Evolutionary conservation across 2,888 invertebrate genomes (phyloP), one percentile per base, ranked within the genome.

Genomic region (Balanococcus diminutus): DNA sequence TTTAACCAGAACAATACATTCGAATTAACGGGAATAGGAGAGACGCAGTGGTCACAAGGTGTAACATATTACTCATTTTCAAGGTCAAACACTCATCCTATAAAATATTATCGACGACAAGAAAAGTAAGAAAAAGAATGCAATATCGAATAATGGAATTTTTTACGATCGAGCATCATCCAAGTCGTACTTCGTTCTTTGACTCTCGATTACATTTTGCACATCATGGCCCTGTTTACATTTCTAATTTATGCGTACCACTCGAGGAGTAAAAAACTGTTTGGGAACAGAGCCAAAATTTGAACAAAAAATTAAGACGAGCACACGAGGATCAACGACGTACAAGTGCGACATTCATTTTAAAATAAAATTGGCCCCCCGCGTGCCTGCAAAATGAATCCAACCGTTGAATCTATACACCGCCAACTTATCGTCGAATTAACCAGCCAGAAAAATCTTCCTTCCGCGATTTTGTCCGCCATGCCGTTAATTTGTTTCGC

Each of bases 1-100:
- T 67, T 67, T 67, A 19, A 67, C 67, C 67, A 67, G 67, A 67
- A 67, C 67, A 67, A 67, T 67, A 28, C 67, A 67, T 67, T 28
- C 22, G 56, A 56, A 56, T 56, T 56, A 22, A 46, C 1, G 8
- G 22, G 22, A 22, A 14, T 25, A 61, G 61, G 16, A 16, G 28
- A 16, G 3, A 67, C 2, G 14, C 16, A 28, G 28, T 16, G 56
- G 56, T 22, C 22, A 56, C 56, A 56, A 56, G 56, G 22, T 56
- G 56, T 56, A 56, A 56, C 56, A 56, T 56, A 56, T 67, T 67
- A 28, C 16, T 28, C 16, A 2, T 14, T 67, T 28, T 16, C 67
- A 67, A 67, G 67, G 67, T 67, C 31, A 56, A 56, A 56, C 9
- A 56, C 42, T 2, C 42, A 56, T 56, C 56, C 56, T 56, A 36